Evolutionary conservation across 2,113 vertebrate genomes (phyloP), one percentile per base, ranked within the genome.

Genomic region (Gambusia holbrooki): DNA sequence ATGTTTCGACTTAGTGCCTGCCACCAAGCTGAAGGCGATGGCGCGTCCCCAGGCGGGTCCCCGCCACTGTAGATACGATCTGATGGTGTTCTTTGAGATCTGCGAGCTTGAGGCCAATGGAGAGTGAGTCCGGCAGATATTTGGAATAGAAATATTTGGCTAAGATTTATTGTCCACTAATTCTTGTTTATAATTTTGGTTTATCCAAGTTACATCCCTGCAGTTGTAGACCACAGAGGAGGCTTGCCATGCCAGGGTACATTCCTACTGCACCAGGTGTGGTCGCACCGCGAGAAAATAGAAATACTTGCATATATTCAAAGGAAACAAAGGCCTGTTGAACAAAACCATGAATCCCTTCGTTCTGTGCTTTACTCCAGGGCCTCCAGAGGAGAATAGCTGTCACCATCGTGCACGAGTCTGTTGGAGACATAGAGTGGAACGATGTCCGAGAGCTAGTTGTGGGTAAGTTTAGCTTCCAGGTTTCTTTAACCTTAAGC

Each of bases 81-180:
- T 99, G 81, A 97, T 99, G 95, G 97, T 98, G 19, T 97, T 97
- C 93, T 98, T 99, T 1, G 98, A 99, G 94, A 99, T 99, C 93
- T 99, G 97, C 4, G 98, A 99, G 89, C 96, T 99, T 89, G 98
- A 99, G 81, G 96, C 98, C 77, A 98, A 96, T 0, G 98, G 98
- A 87, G 98, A 99, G 98, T 99, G 80, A 96, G 98, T 97, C n/a
- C 19, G 40, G 66, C 30, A 71, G 54, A 35, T 13, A 65, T 35
- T 63, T 48, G 17, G 5, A 48, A 48, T 48, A 19, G 5, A 48
- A 48, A 48, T 48, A 48, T 17, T 48, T 48, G 17, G 5, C 7
- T 19, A 48, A 5, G 63, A 12, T 65, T 35, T 10, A 3, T 22
- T 64, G 33, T 37, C 42, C 13, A 71, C 3, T 66, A 51, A 84